These are phyloP conservation scores for Oryzias curvinotus DNA, from an alignment of 2,113 vertebrate species.

Conservation along the genomic window DNA sequence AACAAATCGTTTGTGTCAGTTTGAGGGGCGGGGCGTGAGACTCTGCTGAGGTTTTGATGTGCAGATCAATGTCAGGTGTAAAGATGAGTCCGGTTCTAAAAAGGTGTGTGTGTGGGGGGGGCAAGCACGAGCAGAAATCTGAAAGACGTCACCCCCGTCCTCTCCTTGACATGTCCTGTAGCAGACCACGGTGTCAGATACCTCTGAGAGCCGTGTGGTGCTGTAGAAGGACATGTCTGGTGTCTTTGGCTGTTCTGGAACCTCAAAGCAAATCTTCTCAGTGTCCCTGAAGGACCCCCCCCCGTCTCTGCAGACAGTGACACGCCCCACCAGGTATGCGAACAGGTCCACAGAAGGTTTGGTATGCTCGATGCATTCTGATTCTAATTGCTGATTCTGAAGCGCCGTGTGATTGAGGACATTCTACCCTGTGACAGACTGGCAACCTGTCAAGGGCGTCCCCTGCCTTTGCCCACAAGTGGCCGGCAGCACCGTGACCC, in stretches of 20 bases:
- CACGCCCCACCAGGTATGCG: conserved; percentile 9
- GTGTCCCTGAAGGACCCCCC: conserved; percentile 48
- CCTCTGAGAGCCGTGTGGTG: conserved; percentile 7
- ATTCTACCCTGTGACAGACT: no score
- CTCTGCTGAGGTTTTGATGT: conserved; percentile 64
- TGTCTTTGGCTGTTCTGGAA: conserved; percentile 47
- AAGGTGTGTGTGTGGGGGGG: conserved; percentile 1
- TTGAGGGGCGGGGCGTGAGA: conserved; percentile 48
- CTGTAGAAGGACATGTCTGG: conserved; percentile 17
- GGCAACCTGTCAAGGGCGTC: no score
- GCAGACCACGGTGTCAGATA: conserved; percentile 26
- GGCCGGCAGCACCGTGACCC: no score
- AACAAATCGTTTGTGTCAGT: conserved; percentile 70
- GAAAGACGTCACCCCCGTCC: conserved; percentile 26
- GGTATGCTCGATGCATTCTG: neutral
- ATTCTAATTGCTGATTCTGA: neutral
- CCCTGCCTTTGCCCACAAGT: no score
- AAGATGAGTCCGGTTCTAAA: conserved; percentile 17
- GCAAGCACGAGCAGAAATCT: conserved; percentile 17
- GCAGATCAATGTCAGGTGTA: conserved; percentile 63
- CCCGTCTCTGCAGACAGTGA: conserved; percentile 35
- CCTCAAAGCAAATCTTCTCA: conserved; percentile 46
- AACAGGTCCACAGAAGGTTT: no score
- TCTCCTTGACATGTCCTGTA: conserved; percentile 18
- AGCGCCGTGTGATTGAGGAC: no score